phyloP scores from a whole-genome alignment of 1,140 invertebrate species.

The Hyles vespertilio region DNA sequence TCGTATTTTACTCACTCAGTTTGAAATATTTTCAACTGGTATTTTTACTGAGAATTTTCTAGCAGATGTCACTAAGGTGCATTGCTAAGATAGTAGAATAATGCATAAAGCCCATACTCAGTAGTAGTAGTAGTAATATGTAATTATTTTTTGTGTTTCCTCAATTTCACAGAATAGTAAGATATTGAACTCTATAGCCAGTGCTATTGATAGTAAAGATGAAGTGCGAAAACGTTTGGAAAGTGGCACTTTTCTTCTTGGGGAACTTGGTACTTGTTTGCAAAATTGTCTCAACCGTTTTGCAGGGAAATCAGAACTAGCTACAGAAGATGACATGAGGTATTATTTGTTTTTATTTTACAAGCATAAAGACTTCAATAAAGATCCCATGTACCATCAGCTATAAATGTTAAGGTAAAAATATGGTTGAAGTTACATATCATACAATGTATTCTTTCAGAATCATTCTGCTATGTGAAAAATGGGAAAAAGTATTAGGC shows the following conservation, averaged over 20 bases:
- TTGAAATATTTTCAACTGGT: too few species aligned
- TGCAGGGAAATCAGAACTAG: slow-evolving; percentile 89
- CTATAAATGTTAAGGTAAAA: too few species aligned
- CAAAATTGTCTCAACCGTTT: slow-evolving; percentile 88
- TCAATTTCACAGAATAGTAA: slow-evolving; percentile 53
- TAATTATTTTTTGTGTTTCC: neutral
- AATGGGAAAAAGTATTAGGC: slow-evolving; percentile 82
- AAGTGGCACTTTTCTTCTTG: slow-evolving; percentile 43
- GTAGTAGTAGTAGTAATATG: neutral
- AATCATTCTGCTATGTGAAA: slow-evolving; percentile 78
- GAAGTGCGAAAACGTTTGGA: slow-evolving; percentile 56
- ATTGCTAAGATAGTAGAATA: too few species aligned
- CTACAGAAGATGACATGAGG: slow-evolving; percentile 89
- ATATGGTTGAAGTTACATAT: too few species aligned
- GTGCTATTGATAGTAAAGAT: slow-evolving; percentile 62
- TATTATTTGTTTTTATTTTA: slow-evolving; percentile 30
- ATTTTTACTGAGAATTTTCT: too few species aligned
- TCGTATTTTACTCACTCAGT: too few species aligned
- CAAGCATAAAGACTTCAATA: too few species aligned
- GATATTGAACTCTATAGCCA: slow-evolving; percentile 58
- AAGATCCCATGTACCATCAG: too few species aligned
- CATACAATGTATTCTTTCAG: slow-evolving; percentile 35
- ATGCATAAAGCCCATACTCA: too few species aligned
- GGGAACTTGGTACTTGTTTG: slow-evolving; percentile 70
- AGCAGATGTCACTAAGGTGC: too few species aligned